phyloP scores from a whole-genome alignment of 2,113 vertebrate species.

The Anhinga rufa region DNA sequence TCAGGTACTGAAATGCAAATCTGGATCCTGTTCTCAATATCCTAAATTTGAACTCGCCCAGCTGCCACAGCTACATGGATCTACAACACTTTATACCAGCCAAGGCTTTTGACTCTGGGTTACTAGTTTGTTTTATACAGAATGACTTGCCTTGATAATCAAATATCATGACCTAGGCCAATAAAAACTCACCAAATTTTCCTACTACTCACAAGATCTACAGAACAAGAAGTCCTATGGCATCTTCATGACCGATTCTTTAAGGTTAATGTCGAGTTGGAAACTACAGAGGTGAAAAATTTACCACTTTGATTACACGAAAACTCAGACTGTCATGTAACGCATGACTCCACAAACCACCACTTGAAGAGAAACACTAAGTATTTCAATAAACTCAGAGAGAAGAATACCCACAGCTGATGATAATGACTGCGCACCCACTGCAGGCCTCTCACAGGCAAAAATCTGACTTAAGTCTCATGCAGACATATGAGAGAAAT shows the following conservation, averaged over 20 bases:
- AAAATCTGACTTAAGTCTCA: not conserved
- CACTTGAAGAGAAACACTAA: not conserved
- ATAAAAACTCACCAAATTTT: not conserved
- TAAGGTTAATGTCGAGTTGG: not conserved
- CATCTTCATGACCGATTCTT: not conserved
- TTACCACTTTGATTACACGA: not conserved
- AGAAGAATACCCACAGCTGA: not conserved
- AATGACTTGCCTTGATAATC: not conserved
- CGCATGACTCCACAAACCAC: not conserved
- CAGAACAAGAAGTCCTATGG: not conserved
- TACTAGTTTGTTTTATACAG: not conserved
- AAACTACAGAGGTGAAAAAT: not conserved
- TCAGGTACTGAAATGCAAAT: not conserved
- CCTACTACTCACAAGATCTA: not conserved
- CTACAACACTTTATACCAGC: not conserved
- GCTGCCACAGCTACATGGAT: not conserved
- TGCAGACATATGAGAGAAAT: not conserved
- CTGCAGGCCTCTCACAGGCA: not conserved
- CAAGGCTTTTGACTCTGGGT: not conserved
- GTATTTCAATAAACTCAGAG: not conserved
- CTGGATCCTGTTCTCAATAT: not conserved
- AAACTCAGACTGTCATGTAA: not conserved
- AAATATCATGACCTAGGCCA: not conserved
- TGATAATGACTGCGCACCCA: not conserved
- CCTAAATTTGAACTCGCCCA: not conserved